Percentiles rank a stretch among this genome's conserved stretches.
Conservation (phyloP, 2,113 vertebrate species). For the Peromyscus leucopus region DNA sequence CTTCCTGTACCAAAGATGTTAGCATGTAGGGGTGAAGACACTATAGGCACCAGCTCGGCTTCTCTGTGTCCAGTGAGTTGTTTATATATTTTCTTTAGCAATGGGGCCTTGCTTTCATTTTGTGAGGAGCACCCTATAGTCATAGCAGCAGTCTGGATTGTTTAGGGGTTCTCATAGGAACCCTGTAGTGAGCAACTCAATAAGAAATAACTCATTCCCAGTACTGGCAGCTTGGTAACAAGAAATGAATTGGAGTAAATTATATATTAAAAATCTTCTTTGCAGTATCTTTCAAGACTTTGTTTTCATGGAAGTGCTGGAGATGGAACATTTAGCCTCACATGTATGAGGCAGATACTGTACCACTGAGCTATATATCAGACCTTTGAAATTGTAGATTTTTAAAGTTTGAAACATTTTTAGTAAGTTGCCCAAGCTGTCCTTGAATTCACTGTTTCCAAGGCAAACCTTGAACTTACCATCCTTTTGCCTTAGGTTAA, state of each 20-base stretch:
- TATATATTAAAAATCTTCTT: not conserved
- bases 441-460: not conserved
- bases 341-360: accelerated
- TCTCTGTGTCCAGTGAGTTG: not conserved
- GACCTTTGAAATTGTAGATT: not conserved
- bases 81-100: not conserved
- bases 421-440: not conserved
- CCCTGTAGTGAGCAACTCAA: not conserved
- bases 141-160: not conserved
- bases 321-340: not conserved
- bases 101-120: not conserved
- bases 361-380: not conserved
- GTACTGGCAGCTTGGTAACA: not conserved
- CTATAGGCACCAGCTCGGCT: not conserved
- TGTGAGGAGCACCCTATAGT: not conserved
- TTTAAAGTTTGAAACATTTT: too few relatives aligned
- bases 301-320: not conserved
- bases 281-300: not conserved
- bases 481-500: not conserved
- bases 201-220: not conserved
- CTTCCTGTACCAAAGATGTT: not conserved
- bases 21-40: not conserved
- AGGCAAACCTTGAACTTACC: not conserved
- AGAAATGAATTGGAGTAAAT: not conserved
- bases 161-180: not conserved